Conservation (phyloP, 1,140 invertebrate species). For the Gonatopus flavifemur region DNA sequence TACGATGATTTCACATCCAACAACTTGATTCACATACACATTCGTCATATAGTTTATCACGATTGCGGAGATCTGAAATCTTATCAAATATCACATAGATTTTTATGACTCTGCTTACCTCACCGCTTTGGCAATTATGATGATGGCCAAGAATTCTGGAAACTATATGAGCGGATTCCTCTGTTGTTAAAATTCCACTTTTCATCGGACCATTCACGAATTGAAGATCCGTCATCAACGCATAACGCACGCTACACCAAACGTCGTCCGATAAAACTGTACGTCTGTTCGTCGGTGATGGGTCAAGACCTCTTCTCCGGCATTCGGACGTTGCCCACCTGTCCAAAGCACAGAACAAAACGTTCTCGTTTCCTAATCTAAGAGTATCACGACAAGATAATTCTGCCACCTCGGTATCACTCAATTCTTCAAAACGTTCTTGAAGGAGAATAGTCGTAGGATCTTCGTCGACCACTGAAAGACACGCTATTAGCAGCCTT, state of each 20-base stretch:
- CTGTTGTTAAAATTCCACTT: constrained; percentile 43
- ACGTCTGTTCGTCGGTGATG: constrained; percentile 64
- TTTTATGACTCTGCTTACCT: constrained; percentile 14
- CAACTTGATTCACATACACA: neutral
- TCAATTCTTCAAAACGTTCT: constrained; percentile 69
- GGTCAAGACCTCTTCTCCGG: constrained; percentile 64
- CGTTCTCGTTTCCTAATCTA: constrained; percentile 58
- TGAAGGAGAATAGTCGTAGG: constrained; percentile 64
- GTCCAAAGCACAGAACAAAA: constrained; percentile 63
- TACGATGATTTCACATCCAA: too few species aligned
- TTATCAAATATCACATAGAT: constrained; percentile 1
- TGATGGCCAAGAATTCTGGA: constrained; percentile 40
- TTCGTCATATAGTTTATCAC: constrained; percentile 4
- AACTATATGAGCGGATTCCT: constrained; percentile 42
- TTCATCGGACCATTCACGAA: constrained; percentile 59
- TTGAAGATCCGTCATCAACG: constrained; percentile 65
- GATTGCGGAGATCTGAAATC: neutral
- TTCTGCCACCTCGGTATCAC: constrained; percentile 61
- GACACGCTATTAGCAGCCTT: constrained; percentile 63
- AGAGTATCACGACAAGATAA: constrained; percentile 66
- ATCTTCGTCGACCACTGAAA: constrained; percentile 64
- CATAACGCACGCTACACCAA: constrained; percentile 67
- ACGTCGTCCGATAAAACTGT: constrained; percentile 64
- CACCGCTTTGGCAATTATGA: constrained; percentile 15
- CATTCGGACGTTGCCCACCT: constrained; percentile 71